phyloP scores from a whole-genome alignment of 1,140 invertebrate species.

The Danaus plexippus region DNA sequence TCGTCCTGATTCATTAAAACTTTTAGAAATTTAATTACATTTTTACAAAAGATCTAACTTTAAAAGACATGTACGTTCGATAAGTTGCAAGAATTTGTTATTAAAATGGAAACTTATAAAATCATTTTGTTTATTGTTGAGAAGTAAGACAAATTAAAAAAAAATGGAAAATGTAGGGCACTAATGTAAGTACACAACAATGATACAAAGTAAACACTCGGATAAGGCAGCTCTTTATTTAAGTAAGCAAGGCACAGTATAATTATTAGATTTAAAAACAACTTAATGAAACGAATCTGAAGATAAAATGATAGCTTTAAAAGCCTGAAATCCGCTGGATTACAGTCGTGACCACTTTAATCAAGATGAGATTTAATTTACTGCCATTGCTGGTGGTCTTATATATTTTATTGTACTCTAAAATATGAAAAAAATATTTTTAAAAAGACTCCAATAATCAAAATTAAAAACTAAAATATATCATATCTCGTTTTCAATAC shows the following conservation, averaged over 20 bases:
- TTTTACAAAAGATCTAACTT: too few species aligned
- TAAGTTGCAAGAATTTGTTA: too few species aligned
- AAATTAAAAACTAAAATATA: too few species aligned
- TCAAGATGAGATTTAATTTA: slow-evolving; percentile 16
- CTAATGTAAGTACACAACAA: too few species aligned
- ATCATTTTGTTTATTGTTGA: too few species aligned
- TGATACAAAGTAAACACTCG: background rate
- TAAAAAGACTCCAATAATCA: too few species aligned
- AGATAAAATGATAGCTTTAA: slow-evolving; percentile 15
- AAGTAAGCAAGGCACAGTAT: slow-evolving; percentile 10
- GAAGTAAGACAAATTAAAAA: background rate
- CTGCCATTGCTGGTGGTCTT: slow-evolving; percentile 6
- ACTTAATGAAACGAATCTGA: slow-evolving; percentile 15
- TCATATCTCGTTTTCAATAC: too few species aligned
- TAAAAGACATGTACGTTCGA: too few species aligned
- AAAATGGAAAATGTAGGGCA: background rate
- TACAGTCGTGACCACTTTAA: slow-evolving; percentile 21
- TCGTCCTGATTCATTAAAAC: too few species aligned
- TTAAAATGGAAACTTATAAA: too few species aligned
- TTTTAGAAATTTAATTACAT: too few species aligned
- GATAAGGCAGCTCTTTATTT: slow-evolving; percentile 10
- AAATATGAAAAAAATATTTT: background rate
- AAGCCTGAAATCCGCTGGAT: slow-evolving; percentile 15
- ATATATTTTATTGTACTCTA: too few species aligned
- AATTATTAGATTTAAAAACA: slow-evolving; percentile 13